phyloP scores from a whole-genome alignment of 2,888 invertebrate genomes.

The Drosophila algonquin region DNA sequence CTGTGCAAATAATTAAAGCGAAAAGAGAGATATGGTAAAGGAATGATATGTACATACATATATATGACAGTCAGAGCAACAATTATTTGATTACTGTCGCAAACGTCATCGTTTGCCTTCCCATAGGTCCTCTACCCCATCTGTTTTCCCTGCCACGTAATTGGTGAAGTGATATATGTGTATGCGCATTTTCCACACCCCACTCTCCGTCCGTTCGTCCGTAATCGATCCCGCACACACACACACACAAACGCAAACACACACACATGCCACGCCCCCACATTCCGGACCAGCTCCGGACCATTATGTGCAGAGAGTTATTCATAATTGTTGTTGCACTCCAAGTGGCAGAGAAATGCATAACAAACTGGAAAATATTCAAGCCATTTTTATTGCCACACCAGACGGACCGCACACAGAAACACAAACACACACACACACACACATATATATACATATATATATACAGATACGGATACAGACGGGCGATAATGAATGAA shows the following conservation, averaged over 20 bases:
- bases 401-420: conserved; percentile 45
- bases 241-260: neutral
- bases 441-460: conserved; percentile 3
- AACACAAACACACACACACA: conserved; percentile 16
- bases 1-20: conserved; percentile 67
- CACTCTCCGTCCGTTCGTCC: neutral
- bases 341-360: conserved; percentile 76
- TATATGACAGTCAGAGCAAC: conserved; percentile 66
- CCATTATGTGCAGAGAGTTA: conserved; percentile 70
- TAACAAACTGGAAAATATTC: conserved; percentile 78
- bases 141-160: conserved; percentile 47
- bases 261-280: conserved; percentile 33
- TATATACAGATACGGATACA: conserved; percentile 26
- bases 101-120: conserved; percentile 18
- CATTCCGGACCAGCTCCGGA: conserved; percentile 51
- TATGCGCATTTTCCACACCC: conserved; percentile 21
- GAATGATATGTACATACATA: conserved; percentile 24
- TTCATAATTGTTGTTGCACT: conserved; percentile 78
- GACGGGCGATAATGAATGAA: conserved; percentile 70
- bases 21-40: conserved; percentile 33
- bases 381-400: conserved; percentile 76
- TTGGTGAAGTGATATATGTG: conserved; percentile 72
- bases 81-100: conserved; percentile 78
- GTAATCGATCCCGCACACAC: conserved; percentile 27
- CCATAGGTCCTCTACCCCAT: neutral